These are phyloP conservation scores for Hoplodrina ambigua DNA, from an alignment of 2,888 invertebrate species.

Conservation along the genomic window DNA sequence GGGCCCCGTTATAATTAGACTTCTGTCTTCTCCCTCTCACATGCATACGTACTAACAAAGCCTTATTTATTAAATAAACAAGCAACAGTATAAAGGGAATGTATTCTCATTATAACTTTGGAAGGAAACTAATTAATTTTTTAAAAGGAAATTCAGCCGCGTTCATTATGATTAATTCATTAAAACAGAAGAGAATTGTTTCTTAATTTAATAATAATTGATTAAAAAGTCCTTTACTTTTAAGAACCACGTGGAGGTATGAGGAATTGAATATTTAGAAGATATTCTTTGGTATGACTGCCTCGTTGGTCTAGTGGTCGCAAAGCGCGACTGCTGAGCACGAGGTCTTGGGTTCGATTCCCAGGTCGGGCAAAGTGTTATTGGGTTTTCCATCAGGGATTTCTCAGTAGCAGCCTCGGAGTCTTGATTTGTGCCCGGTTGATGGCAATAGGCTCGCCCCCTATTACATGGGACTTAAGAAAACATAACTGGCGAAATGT, in stretches of 20 bases:
- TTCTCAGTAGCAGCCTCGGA: no score
- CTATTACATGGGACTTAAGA: no score
- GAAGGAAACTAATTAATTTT: constrained; percentile 59
- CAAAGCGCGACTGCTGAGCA: no score
- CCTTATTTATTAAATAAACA: constrained; percentile 75
- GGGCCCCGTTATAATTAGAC: constrained; percentile 1
- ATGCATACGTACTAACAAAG: constrained; percentile 65
- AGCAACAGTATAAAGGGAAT: constrained; percentile 71
- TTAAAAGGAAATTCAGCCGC: constrained; percentile 43
- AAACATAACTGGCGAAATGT: no score
- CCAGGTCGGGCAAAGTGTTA: no score
- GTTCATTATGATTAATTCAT: constrained; percentile 48
- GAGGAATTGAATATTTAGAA: neutral
- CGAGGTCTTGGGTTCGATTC: no score
- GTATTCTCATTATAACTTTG: constrained; percentile 69
- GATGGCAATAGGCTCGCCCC: no score
- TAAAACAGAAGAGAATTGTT: constrained; percentile 35
- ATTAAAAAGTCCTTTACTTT: constrained; percentile 22
- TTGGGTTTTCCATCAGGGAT: no score
- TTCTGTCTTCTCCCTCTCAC: constrained; percentile 33
- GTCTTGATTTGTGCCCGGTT: no score
- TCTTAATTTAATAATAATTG: constrained; percentile 52
- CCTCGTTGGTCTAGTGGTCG: no score
- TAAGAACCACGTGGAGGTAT: neutral
- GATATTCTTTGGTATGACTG: no score